These are phyloP conservation scores for Drosophila meridionalis DNA, from an alignment of 2,888 invertebrate species.

Conservation along the genomic window DNA sequence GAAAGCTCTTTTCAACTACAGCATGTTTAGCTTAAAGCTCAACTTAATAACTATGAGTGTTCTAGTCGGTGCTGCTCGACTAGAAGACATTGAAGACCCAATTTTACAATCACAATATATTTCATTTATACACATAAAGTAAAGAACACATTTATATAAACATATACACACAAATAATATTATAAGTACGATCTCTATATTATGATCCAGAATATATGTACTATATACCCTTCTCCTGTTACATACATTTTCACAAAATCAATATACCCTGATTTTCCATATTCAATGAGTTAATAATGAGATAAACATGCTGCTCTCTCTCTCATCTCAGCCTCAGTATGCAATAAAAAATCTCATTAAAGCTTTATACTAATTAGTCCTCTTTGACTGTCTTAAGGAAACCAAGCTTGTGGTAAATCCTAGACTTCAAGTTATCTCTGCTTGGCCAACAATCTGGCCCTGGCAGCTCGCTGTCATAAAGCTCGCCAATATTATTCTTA, in stretches of 20 bases:
- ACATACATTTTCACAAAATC: too few relatives aligned
- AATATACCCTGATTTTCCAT: too few relatives aligned
- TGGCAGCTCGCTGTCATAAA: constrained; percentile 26
- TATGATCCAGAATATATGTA: too few relatives aligned
- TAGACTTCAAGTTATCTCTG: neutral
- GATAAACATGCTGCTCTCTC: neutral
- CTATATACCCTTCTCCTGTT: too few relatives aligned
- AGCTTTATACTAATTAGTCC: neutral
- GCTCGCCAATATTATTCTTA: constrained; percentile 17
- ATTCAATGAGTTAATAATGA: too few relatives aligned
- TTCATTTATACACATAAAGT: too few relatives aligned
- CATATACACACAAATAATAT: too few relatives aligned
- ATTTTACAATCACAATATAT: too few relatives aligned
- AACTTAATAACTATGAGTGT: neutral
- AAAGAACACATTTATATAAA: too few relatives aligned
- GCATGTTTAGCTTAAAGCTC: neutral
- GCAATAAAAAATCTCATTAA: neutral
- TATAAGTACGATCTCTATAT: too few relatives aligned
- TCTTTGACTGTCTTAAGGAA: neutral
- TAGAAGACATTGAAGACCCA: too few relatives aligned
- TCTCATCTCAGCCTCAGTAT: neutral
- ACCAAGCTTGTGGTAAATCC: neutral
- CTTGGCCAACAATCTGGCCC: constrained; percentile 1
- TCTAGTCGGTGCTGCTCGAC: too few relatives aligned
- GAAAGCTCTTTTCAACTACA: neutral